phyloP scores from a whole-genome alignment of 2,797 vertebrate genomes.

The Cossypha heuglini region DNA sequence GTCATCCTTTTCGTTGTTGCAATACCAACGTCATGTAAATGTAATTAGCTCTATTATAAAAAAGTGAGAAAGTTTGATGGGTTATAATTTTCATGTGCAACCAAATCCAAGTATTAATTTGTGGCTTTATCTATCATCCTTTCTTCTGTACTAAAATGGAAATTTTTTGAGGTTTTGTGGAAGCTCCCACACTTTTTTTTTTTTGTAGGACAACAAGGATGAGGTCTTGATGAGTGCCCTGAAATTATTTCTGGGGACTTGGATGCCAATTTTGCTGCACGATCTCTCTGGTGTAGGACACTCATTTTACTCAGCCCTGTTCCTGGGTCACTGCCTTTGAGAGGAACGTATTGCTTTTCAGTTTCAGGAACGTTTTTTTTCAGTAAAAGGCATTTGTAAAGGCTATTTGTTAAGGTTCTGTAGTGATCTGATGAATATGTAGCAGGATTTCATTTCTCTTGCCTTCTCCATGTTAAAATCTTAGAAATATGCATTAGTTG shows the following conservation, averaged over 20 bases:
- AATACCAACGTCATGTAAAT: background rate
- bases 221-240: background rate
- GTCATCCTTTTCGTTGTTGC: background rate
- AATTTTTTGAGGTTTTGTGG: background rate
- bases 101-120: background rate
- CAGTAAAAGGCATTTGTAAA: background rate
- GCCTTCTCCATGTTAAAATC: background rate
- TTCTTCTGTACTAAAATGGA: background rate
- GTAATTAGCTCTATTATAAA: background rate
- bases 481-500: background rate
- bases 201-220: background rate
- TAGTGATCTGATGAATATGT: background rate
- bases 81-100: background rate
- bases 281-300: background rate
- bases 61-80: background rate
- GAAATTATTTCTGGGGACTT: background rate
- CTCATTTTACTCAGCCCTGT: background rate
- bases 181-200: background rate
- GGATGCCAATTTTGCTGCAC: background rate
- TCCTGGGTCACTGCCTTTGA: background rate
- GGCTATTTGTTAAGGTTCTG: background rate
- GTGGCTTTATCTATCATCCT: background rate
- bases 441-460: background rate
- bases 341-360: background rate
- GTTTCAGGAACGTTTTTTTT: background rate